These are phyloP conservation scores for Centruroides vittatus DNA, from an alignment of 1,140 invertebrate species.

Conservation along the genomic window DNA sequence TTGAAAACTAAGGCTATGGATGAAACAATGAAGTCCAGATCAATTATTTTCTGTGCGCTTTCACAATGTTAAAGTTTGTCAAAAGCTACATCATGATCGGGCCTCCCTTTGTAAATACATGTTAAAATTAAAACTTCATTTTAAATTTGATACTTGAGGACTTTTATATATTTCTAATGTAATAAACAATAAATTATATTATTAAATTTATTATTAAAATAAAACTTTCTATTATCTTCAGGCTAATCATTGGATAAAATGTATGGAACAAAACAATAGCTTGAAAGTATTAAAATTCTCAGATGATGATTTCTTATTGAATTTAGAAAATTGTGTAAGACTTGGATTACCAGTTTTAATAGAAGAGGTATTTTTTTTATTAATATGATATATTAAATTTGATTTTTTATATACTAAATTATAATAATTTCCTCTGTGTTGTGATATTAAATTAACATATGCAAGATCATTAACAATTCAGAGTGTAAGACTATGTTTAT, in stretches of 20 bases:
- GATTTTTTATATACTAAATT: too few relatives aligned
- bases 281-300: conserved; percentile 67
- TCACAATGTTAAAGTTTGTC: too few relatives aligned
- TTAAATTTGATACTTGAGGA: not conserved
- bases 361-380: conserved; percentile 43
- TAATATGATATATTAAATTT: not conserved
- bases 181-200: not conserved
- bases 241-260: conserved; percentile 91
- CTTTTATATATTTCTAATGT: not conserved
- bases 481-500: too few relatives aligned
- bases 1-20: too few relatives aligned
- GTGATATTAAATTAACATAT: too few relatives aligned
- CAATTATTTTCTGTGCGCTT: too few relatives aligned
- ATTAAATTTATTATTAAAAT: conserved; percentile 1
- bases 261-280: conserved; percentile 68
- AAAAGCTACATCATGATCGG: too few relatives aligned
- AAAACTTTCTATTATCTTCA: conserved; percentile 33
- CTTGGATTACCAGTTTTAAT: conserved; percentile 67
- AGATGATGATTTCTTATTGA: conserved; percentile 60
- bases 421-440: too few relatives aligned
- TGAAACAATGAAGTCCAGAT: too few relatives aligned
- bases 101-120: too few relatives aligned
- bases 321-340: conserved; percentile 65
- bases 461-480: too few relatives aligned
- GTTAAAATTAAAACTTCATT: too few relatives aligned